Base-by-base conservation (phyloP, 2,888 invertebrate genomes). In the Eretmocerus hayati region DNA sequence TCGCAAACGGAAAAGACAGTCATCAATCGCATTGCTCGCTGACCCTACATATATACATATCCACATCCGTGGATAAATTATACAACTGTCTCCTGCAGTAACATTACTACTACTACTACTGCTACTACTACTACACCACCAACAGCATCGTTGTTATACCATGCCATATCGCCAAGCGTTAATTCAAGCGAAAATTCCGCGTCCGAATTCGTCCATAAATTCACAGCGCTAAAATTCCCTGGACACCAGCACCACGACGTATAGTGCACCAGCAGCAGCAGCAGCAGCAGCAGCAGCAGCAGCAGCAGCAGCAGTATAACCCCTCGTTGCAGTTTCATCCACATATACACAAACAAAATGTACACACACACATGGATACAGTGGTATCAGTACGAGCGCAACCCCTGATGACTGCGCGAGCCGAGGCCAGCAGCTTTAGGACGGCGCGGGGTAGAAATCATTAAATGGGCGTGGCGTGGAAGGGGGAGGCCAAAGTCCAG, bases 391-490 rank as follows among this genome's bases (percentile, higher is more conserved):
- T n/a, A n/a, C n/a, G n/a, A n/a, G n/a, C n/a, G n/a, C n/a, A n/a
- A n/a, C n/a, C n/a, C n/a, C 3, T 22, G 38, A 53, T 49, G 48
- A 46, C 55, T 56, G 58, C 46, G 19, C 36, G 21, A 30, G 9
- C 26, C 5, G 33, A 56, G 53, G 55, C 52, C 46, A 53, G n/a
- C 33, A 33, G 33, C 33, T 56, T n/a, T n/a, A n/a, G n/a, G n/a
- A n/a, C n/a, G 53, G 53, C 58, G 57, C 50, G 68, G 70, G 71
- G 70, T 70, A 68, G 71, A 70, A 71, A 70, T 70, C 71, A 71
- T 71, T 71, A 71, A 71, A 71, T 60, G 71, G 71, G 71, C 71
- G 71, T 71, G 71, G 69, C 69, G 65, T 65, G 62, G n/a, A n/a
- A n/a, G n/a, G 62, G 63, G 51, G 41, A 42, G 41, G 26, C 37